Evolutionary conservation across 2,113 vertebrate species (phyloP), one percentile per base, ranked within the genome.

Genomic region (Jacana jacana): DNA sequence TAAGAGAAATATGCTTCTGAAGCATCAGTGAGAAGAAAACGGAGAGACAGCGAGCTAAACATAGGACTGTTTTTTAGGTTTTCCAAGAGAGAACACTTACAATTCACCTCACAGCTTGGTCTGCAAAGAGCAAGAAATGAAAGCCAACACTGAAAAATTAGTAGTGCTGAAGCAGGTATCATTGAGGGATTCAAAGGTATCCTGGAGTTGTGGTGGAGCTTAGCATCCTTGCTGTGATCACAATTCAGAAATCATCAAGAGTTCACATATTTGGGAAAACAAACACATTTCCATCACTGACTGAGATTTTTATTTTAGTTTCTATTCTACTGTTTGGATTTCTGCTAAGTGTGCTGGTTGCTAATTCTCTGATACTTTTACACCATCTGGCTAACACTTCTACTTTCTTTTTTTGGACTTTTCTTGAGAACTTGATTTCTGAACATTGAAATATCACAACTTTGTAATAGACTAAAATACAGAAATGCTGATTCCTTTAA

Each of bases 221-320:
- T 81, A 75, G 65, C n/a, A 31, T 86, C 61, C 48, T 76, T 86
- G 77, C 37, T 13, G 8, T 57, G 69, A 60, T 84, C 69, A 69
- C 51, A 91, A 76, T 60, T 80, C 51, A 92, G 81, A 92, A 89
- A 73, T 55, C 42, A 24, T 81, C 44, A 71, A 79, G 54, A 86
- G 54, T 75, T 48, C 80, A n/a, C 2, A 2, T 88, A 75, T 78
- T 86, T 83, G 42, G 55, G 39, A 93, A 92, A 81, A 60, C 37
- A 89, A 78, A 75, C 64, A 44, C 48, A 40, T 81, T 91, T 76
- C 39, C 20, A 71, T 95, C 81, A 89, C 88, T 52, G 39, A 91
- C 78, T 88, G 71, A 77, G 58, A 91, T 80, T 92, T 86, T 88
- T 81, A 79, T 63, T 84, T 60, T 89, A 58, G 57, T 92, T 96